phyloP scores from a whole-genome alignment of 2,797 vertebrate genomes.

The Hydrocynus forskahlii region DNA sequence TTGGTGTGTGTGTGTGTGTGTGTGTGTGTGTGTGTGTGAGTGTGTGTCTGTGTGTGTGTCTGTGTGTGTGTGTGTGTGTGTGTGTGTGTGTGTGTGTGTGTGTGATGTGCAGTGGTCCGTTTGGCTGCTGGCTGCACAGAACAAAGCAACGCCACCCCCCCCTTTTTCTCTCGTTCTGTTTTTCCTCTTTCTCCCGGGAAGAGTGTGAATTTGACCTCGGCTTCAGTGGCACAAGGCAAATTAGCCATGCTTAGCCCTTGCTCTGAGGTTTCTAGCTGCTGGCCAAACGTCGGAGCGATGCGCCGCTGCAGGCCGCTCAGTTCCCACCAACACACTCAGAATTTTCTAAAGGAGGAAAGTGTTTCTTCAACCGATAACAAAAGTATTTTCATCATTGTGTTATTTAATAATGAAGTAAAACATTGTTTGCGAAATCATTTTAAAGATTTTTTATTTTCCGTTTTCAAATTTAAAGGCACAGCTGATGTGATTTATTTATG shows the following conservation, averaged over 20 bases:
- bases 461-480: not conserved
- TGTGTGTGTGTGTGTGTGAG: slow-evolving; percentile 21
- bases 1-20: slow-evolving; percentile 1
- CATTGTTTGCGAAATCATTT: no score
- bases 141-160: not conserved
- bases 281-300: slow-evolving; percentile 37
- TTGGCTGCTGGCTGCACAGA: not conserved
- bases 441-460: no score
- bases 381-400: no score
- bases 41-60: slow-evolving; percentile 10
- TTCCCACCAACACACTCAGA: not conserved
- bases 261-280: slow-evolving; percentile 41
- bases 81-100: slow-evolving; percentile 95
- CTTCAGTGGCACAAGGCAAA: slow-evolving; percentile 35
- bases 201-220: slow-evolving; percentile 47
- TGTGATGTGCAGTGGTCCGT: not conserved
- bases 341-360: not conserved
- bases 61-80: slow-evolving; percentile 81
- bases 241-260: slow-evolving; percentile 46
- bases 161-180: no score
- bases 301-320: slow-evolving; percentile 29
- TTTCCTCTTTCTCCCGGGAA: slow-evolving; percentile 23
- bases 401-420: no score
- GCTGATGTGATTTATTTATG: not conserved
- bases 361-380: not conserved